These are phyloP conservation scores for Darevskia nairensis DNA, from an alignment of 2,797 vertebrate genomes.

Conservation along the genomic window DNA sequence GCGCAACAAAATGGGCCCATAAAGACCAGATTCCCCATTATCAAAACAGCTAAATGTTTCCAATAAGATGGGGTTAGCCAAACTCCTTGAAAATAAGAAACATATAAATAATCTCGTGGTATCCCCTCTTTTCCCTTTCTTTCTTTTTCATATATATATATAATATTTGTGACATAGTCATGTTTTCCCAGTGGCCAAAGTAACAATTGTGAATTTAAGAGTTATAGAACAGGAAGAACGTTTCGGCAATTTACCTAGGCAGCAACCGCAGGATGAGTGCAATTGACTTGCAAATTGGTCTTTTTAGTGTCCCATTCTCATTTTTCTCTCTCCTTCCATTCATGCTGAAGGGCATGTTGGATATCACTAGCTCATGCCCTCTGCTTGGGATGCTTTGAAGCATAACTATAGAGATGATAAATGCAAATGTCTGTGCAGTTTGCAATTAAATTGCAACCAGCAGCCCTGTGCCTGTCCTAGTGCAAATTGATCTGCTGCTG, in stretches of 20 bases:
- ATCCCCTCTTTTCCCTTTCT: background rate
- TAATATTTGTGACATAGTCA: too few relatives aligned
- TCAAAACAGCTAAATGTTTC: background rate
- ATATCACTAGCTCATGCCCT: background rate
- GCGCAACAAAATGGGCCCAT: background rate
- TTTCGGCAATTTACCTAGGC: background rate
- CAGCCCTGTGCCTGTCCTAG: background rate
- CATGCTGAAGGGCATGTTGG: background rate
- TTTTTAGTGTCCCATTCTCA: too few relatives aligned
- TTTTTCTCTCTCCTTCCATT: background rate
- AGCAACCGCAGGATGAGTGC: background rate
- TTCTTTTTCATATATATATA: too few relatives aligned
- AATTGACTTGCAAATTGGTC: background rate
- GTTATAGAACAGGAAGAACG: background rate
- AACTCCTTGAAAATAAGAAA: background rate
- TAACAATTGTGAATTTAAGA: background rate
- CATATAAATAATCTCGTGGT: background rate
- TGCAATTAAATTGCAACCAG: background rate
- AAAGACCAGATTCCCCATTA: background rate
- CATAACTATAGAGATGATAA: background rate
- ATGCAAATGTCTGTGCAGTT: background rate
- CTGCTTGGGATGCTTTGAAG: background rate
- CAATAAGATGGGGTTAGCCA: background rate
- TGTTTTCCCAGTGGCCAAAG: too few relatives aligned
- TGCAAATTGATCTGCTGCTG: background rate